Percentiles rank a stretch among this genome's conserved stretches.
These are phyloP conservation scores for Metaphire vulgaris DNA, from an alignment of 1,140 invertebrate genomes.

Conservation along the genomic window DNA sequence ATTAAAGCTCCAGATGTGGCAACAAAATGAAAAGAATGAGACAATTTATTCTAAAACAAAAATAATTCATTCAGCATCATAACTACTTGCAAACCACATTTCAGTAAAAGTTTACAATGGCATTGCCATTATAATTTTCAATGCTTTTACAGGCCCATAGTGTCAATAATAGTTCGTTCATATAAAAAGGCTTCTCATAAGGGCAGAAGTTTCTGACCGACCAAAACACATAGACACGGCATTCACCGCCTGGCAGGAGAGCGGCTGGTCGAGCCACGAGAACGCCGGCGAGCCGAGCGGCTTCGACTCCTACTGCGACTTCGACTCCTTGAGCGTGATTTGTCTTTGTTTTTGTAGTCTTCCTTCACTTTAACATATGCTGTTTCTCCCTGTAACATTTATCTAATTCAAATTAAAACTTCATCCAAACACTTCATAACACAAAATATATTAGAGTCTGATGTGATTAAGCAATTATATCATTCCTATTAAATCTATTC, in stretches of 20 bases:
- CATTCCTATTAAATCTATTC: background rate
- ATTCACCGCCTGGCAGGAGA: background rate
- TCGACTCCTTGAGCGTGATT: background rate
- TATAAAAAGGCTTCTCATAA: too few relatives aligned
- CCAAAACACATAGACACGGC: too few relatives aligned
- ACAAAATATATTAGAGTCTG: background rate
- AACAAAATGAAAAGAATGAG: too few relatives aligned
- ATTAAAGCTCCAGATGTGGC: too few relatives aligned
- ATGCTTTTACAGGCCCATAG: too few relatives aligned
- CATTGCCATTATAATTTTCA: too few relatives aligned
- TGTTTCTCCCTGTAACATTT: conserved; percentile 74
- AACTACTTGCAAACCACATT: too few relatives aligned
- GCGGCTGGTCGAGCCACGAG: background rate
- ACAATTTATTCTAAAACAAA: too few relatives aligned
- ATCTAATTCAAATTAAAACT: background rate
- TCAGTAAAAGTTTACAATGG: too few relatives aligned
- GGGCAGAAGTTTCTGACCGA: too few relatives aligned
- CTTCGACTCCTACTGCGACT: background rate
- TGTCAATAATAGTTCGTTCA: too few relatives aligned
- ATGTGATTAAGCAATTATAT: background rate
- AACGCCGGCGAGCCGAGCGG: background rate
- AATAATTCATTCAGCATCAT: too few relatives aligned
- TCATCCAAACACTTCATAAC: background rate
- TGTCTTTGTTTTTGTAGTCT: conserved; percentile 58
- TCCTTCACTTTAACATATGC: conserved; percentile 93